Percentiles rank a stretch among this genome's conserved stretches.
Evolutionary conservation across 2,888 invertebrate genomes (phyloP).

Genomic region (Leucophenga montana): DNA sequence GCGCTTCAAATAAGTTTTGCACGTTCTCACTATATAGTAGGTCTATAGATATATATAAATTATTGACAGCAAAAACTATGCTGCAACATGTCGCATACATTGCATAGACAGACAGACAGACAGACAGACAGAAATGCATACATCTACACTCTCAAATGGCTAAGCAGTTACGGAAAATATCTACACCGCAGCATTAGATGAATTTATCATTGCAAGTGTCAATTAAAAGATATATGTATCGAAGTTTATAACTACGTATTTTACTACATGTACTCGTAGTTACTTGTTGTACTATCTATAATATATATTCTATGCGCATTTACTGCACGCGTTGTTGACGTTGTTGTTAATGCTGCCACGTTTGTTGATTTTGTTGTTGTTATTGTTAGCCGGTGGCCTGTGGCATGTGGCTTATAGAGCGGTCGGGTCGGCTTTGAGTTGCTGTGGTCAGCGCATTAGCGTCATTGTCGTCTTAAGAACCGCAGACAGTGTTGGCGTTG

Average conservation of each 20-base stretch:
- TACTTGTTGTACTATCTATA: slow-evolving; percentile 41
- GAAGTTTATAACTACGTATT: slow-evolving; percentile 17
- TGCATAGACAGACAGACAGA: neutral
- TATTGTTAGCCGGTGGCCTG: neutral
- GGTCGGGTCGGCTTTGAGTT: no score
- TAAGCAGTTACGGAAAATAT: neutral
- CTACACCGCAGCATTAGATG: slow-evolving; percentile 2
- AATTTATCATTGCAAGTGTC: slow-evolving; percentile 48
- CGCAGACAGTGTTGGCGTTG: slow-evolving; percentile 8
- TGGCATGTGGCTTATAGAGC: neutral
- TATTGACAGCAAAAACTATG: neutral
- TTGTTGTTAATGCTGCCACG: neutral
- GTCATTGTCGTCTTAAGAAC: neutral
- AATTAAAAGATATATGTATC: slow-evolving; percentile 53
- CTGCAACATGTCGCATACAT: slow-evolving; percentile 6
- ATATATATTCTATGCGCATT: slow-evolving; percentile 4
- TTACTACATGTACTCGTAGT: slow-evolving; percentile 40
- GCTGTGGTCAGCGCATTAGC: neutral
- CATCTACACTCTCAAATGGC: neutral
- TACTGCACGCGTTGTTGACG: neutral
- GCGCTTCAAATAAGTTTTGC: neutral
- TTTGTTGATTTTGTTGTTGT: neutral
- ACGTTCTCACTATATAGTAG: slow-evolving; percentile 3
- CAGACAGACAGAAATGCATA: neutral
- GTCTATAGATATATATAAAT: neutral